phyloP scores from a whole-genome alignment of 1,140 invertebrate species.

The Ips nitidus region DNA sequence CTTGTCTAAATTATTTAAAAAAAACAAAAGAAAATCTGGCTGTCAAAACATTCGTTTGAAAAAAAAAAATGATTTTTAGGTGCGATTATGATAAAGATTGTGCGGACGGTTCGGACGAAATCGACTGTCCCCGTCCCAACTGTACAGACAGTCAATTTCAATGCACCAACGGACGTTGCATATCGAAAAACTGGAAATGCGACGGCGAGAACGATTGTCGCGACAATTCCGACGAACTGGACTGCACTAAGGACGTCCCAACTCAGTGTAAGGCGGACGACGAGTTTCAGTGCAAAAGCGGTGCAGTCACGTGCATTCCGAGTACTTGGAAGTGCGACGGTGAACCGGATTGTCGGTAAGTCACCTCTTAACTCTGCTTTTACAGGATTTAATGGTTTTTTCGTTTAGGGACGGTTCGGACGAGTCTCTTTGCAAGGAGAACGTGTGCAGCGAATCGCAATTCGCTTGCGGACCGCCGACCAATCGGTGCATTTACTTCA shows the following conservation, averaged over 20 bases:
- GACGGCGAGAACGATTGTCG: constrained; percentile 76
- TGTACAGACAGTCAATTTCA: constrained; percentile 73
- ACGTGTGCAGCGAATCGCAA: constrained; percentile 62
- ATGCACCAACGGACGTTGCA: constrained; percentile 76
- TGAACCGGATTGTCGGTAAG: constrained; percentile 45
- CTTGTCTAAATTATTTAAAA: background rate
- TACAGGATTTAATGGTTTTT: constrained; percentile 1
- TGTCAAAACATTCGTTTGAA: too few species aligned
- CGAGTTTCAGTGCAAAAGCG: constrained; percentile 47
- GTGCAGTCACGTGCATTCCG: constrained; percentile 62
- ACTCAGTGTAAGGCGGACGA: constrained; percentile 45
- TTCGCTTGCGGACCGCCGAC: constrained; percentile 62
- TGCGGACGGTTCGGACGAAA: constrained; percentile 62
- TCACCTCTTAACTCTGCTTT: background rate
- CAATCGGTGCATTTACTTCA: constrained; percentile 69
- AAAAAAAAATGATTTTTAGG: constrained; percentile 49
- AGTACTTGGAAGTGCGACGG: constrained; percentile 62
- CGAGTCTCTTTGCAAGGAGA: constrained; percentile 53
- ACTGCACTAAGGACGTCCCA: constrained; percentile 42
- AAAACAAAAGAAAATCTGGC: constrained; percentile 4
- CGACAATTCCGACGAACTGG: constrained; percentile 73
- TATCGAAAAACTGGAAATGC: constrained; percentile 74
- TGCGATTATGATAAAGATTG: constrained; percentile 66
- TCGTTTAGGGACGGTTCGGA: constrained; percentile 43
- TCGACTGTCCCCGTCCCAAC: constrained; percentile 54